A percentile compares a stretch with the other conserved stretches of the same genome.
These are phyloP conservation scores for Chrysogorgia sp. DNA, from an alignment of 92 coral and sea anemone species.

Conservation along the genomic window DNA sequence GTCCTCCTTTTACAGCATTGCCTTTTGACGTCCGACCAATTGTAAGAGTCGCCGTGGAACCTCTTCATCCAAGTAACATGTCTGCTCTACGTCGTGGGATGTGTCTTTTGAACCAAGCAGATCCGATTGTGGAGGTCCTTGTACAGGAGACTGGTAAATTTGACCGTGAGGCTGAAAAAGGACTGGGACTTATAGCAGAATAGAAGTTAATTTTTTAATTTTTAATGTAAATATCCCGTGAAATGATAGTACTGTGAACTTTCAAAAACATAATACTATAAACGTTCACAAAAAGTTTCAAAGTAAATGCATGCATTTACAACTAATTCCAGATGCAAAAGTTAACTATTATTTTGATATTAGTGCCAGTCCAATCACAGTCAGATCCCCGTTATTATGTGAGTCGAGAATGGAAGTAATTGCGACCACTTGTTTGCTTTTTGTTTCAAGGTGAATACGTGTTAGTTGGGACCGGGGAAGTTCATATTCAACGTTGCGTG, in stretches of 20 bases:
- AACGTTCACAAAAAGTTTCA: too few relatives aligned
- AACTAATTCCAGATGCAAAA: too few relatives aligned
- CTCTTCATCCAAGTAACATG: slow-evolving; percentile 88
- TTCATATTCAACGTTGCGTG: slow-evolving; percentile 91
- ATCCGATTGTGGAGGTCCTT: slow-evolving; percentile 94
- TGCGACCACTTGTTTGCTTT: neutral
- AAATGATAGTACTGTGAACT: too few relatives aligned
- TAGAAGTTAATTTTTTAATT: too few relatives aligned
- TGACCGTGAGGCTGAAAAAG: too few relatives aligned
- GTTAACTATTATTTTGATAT: too few relatives aligned
- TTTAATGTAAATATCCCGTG: too few relatives aligned
- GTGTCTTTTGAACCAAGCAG: slow-evolving; percentile 96
- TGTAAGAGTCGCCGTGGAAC: slow-evolving; percentile 96
- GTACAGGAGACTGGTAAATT: slow-evolving; percentile 92
- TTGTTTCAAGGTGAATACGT: slow-evolving; percentile 83
- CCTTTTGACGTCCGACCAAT: slow-evolving; percentile 93
- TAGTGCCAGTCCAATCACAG: too few relatives aligned
- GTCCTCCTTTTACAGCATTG: slow-evolving; percentile 95
- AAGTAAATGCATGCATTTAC: too few relatives aligned
- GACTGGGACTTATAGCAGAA: too few relatives aligned
- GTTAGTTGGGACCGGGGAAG: slow-evolving; percentile 93
- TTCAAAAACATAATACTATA: too few relatives aligned
- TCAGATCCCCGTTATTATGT: too few relatives aligned
- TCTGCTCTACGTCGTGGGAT: slow-evolving; percentile 90
- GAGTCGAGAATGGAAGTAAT: neutral